A percentile compares a stretch with the other conserved stretches of the same genome.
Evolutionary conservation across 2,797 vertebrate species (phyloP).

Genomic region (Aeoliscus strigatus): DNA sequence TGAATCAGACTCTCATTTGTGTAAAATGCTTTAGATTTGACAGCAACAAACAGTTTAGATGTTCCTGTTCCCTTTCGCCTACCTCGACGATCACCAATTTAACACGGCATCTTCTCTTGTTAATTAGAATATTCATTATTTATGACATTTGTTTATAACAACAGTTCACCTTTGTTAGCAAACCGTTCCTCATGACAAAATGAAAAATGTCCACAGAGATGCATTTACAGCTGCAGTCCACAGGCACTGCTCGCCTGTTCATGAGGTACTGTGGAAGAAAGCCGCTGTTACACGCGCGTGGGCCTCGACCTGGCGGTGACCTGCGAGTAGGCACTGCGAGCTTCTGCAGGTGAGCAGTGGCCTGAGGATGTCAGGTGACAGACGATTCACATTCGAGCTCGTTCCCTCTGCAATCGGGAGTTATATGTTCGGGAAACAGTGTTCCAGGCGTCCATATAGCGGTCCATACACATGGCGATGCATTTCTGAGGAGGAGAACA

Average conservation of each 20-base stretch:
- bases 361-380: conserved; percentile 1
- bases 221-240: conserved; percentile 39
- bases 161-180: conserved; percentile 17
- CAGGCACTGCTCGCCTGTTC: conserved; percentile 33
- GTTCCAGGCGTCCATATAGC: conserved; percentile 98
- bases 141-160: conserved; percentile 27
- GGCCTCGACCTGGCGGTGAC: background rate
- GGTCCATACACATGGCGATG: conserved; percentile 98
- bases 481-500: conserved; percentile 80
- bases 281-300: conserved; percentile 8
- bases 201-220: conserved; percentile 38
- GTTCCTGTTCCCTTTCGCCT: background rate
- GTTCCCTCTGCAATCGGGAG: conserved; percentile 88
- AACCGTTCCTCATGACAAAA: conserved; percentile 28
- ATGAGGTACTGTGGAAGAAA: conserved; percentile 30
- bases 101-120: conserved; percentile 11
- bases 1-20: no score
- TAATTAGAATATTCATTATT: conserved; percentile 16
- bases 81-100: background rate
- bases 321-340: conserved; percentile 12
- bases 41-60: background rate
- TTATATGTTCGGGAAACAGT: conserved; percentile 93
- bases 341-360: conserved; percentile 14
- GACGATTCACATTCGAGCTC: conserved; percentile 86
- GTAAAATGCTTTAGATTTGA: no score